Percentiles rank a stretch among this genome's conserved stretches.
phyloP scores from a whole-genome alignment of 92 coral and sea anemone species.

The Chrysogorgia sp. region DNA sequence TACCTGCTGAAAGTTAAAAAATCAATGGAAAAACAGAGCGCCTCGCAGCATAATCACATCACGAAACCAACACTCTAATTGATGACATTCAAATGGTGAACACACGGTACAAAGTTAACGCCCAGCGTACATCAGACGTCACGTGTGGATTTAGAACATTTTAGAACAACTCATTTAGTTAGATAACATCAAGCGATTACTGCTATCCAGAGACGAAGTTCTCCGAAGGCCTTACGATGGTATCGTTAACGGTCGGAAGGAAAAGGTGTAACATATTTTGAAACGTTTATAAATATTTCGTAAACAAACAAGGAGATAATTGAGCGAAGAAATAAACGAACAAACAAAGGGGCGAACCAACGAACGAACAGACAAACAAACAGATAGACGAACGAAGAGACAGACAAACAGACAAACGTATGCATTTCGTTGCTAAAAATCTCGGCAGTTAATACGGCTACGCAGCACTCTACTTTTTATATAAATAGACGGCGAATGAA shows the following conservation, averaged over 20 bases:
- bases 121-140: slow-evolving; percentile 15
- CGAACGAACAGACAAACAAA: too few species aligned
- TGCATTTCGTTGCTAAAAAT: too few species aligned
- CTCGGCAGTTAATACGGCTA: too few species aligned
- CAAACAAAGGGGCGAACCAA: too few species aligned
- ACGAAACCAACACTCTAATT: slow-evolving; percentile 40
- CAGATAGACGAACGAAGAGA: too few species aligned
- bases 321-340: background rate
- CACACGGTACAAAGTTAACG: slow-evolving; percentile 8
- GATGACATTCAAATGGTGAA: slow-evolving; percentile 28
- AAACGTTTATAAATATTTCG: background rate
- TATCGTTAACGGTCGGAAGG: too few species aligned
- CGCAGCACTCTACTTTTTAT: too few species aligned
- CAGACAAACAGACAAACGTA: too few species aligned
- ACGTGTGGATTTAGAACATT: slow-evolving; percentile 34
- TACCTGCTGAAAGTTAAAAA: background rate
- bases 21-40: slow-evolving; percentile 4
- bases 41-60: background rate
- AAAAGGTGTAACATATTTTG: too few species aligned
- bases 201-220: background rate
- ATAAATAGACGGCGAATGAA: too few species aligned
- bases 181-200: slow-evolving; percentile 8
- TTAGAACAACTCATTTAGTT: too few species aligned
- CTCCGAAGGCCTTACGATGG: too few species aligned
- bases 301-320: background rate